phyloP scores from a whole-genome alignment of 1,140 invertebrate species.

The Diorhabda elongata region DNA sequence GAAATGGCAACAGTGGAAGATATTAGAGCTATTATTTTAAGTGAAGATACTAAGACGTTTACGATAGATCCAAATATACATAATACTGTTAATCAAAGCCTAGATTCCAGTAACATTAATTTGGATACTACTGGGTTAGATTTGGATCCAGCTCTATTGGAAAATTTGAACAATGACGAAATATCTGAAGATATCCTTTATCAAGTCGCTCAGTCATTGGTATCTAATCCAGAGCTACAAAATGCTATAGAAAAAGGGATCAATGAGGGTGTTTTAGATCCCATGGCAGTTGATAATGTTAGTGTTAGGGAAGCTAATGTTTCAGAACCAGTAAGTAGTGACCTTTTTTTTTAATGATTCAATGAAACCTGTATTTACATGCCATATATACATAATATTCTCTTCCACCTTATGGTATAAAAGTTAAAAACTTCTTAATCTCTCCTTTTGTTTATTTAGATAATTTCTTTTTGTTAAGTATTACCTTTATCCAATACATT shows the following conservation, averaged over 20 bases:
- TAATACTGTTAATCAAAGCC: constrained; percentile 5
- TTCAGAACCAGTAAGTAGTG: constrained; percentile 19
- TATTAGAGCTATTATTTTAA: constrained; percentile 38
- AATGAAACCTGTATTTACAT: too few relatives aligned
- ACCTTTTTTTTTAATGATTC: too few relatives aligned
- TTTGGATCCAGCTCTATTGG: constrained; percentile 48
- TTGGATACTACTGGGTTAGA: constrained; percentile 39
- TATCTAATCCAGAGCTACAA: constrained; percentile 62
- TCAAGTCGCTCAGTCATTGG: constrained; percentile 60
- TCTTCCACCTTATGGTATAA: too few relatives aligned
- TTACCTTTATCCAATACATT: too few relatives aligned
- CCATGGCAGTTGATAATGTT: constrained; percentile 19
- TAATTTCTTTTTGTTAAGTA: too few relatives aligned
- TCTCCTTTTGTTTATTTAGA: too few relatives aligned
- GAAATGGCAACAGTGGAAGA: constrained; percentile 25
- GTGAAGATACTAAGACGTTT: constrained; percentile 40
- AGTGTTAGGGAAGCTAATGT: constrained; percentile 17
- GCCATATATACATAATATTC: too few relatives aligned
- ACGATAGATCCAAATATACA: constrained; percentile 35
- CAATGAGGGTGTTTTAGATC: constrained; percentile 48
- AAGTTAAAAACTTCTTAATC: too few relatives aligned
- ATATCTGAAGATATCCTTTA: constrained; percentile 63
- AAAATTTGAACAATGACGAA: constrained; percentile 54
- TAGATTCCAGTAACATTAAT: constrained; percentile 34
- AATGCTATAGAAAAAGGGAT: constrained; percentile 63